Percentiles rank a stretch among this genome's conserved stretches.
These are phyloP conservation scores for Pluvianellus socialis DNA, from an alignment of 2,113 vertebrate genomes.

Conservation along the genomic window DNA sequence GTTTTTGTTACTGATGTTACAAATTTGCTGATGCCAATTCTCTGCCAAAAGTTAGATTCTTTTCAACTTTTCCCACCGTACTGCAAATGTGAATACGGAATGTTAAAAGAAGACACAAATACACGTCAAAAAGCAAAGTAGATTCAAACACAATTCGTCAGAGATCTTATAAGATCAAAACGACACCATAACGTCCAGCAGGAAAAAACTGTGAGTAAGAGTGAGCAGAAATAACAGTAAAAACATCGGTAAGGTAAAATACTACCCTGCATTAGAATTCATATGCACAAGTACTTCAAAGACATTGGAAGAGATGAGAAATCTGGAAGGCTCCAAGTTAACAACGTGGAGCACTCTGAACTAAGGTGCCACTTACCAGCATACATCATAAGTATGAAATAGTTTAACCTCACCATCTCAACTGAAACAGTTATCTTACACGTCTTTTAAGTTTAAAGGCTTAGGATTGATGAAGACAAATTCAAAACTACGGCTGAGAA, in stretches of 20 bases:
- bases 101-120: not conserved
- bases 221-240: not conserved
- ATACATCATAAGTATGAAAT: not conserved
- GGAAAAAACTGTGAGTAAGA: not conserved
- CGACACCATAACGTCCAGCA: not conserved
- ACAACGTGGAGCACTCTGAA: not conserved
- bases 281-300: not conserved
- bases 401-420: not conserved
- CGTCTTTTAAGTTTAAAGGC: not conserved
- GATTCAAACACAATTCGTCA: not conserved
- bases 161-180: not conserved
- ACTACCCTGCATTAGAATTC: not conserved
- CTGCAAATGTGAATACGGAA: not conserved
- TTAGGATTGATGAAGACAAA: not conserved
- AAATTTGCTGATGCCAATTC: not conserved
- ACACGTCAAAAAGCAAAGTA: not conserved
- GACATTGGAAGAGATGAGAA: not conserved
- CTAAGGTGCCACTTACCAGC: not conserved
- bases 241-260: not conserved
- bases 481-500: not conserved
- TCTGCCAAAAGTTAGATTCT: not conserved
- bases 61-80: not conserved
- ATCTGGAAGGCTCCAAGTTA: not conserved
- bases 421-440: not conserved
- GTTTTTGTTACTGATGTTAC: not conserved